These are phyloP conservation scores for Paedocypris sp. DNA, from an alignment of 2,113 vertebrate species.

Conservation along the genomic window DNA sequence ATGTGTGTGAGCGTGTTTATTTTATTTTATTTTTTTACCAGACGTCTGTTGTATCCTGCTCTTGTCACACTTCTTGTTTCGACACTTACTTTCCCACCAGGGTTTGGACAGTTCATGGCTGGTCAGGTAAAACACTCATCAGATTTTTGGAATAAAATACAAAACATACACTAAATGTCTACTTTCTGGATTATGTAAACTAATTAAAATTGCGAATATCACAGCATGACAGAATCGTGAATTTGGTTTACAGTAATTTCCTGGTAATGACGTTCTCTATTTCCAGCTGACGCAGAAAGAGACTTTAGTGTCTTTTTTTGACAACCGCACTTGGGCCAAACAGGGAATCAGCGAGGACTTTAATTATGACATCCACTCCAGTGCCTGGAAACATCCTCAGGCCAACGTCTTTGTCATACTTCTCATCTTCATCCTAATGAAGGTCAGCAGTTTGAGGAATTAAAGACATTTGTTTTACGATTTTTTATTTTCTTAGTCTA, in stretches of 20 bases:
- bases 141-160: background rate
- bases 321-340: slow-evolving; percentile 90
- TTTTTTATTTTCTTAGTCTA: too few relatives aligned
- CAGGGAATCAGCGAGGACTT: slow-evolving; percentile 80
- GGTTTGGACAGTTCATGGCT: slow-evolving; percentile 38
- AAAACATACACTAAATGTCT: too few relatives aligned
- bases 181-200: too few relatives aligned
- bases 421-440: slow-evolving; percentile 93
- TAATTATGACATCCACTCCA: slow-evolving; percentile 69
- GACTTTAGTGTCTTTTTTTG: slow-evolving; percentile 83
- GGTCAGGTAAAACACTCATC: slow-evolving; percentile 26
- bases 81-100: slow-evolving; percentile 33
- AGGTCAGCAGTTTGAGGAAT: too few relatives aligned
- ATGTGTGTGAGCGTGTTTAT: slow-evolving; percentile 9
- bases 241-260: too few relatives aligned
- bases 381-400: slow-evolving; percentile 82
- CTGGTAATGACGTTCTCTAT: slow-evolving; percentile 22
- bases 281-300: slow-evolving; percentile 90
- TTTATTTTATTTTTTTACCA: too few relatives aligned
- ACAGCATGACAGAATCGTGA: too few relatives aligned
- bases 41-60: slow-evolving; percentile 32
- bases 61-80: slow-evolving; percentile 37
- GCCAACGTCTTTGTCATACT: slow-evolving; percentile 89
- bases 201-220: too few relatives aligned
- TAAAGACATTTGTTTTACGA: too few relatives aligned